Evolutionary conservation across 2,113 vertebrate species (phyloP), one percentile per base, ranked within the genome.

Genomic region (Myanophis thanlyinensis): DNA sequence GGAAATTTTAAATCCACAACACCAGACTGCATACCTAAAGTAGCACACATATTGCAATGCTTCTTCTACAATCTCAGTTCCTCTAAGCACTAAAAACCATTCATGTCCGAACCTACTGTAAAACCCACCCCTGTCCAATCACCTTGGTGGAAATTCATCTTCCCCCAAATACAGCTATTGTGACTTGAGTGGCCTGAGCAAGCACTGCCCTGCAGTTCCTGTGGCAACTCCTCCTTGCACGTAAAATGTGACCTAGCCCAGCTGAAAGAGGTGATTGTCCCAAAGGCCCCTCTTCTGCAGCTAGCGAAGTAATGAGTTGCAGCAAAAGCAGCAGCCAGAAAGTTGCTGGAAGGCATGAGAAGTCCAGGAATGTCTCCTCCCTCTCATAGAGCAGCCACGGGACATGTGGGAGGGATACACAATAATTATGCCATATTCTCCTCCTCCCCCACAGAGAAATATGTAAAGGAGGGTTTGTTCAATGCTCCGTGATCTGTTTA

Each of bases 181-280:
- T 88, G 89, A 84, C 49, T 85, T 85, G 80, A 44, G 52, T 13
- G 52, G 30, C 62, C 86, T n/a, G 47, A 90, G 47, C 46, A 88
- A 54, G 46, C 67, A 7, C 52, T 56, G 44, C n/a, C 20, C 90
- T 44, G 67, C 53, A 27, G 62, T 84, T 84, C 52, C 46, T 51
- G n/a, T 89, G 93, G 90, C 93, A 91, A 46, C 52, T n/a, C n/a
- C 40, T 46, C 90, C 27, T 18, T 87, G 54, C 52, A 89, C 40
- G 85, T 90, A 90, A 93, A 90, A 84, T 54, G 88, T 62, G 18
- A 67, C 88, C 88, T 62, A 90, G 88, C 88, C 89, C 88, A 89
- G 53, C 88, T 93, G 80, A 90, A 93, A 93, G 92, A 90, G 73
- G 92, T 15, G n/a, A 90, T 93, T 90, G 92, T 93, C 92, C 92